Conservation (phyloP, 2,113 vertebrate species). For the Pelodiscus sinensis region DNA sequence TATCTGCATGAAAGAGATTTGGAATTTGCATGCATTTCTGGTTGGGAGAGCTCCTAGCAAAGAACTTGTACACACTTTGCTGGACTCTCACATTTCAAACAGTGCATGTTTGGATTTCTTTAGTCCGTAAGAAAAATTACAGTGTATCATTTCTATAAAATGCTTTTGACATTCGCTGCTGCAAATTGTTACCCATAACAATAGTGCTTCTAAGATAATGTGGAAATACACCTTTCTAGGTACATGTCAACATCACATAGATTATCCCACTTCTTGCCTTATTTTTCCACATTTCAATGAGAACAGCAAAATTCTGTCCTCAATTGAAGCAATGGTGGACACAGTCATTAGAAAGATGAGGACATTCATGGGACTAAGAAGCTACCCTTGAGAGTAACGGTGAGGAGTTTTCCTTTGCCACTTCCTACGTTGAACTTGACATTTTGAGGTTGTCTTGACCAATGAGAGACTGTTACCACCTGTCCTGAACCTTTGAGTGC, state of each 20-base stretch:
- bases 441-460: neutral
- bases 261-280: neutral
- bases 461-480: neutral
- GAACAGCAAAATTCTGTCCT: neutral
- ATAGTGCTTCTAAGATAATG: neutral
- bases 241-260: neutral
- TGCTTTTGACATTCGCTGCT: neutral
- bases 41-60: neutral
- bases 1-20: neutral
- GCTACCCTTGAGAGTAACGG: neutral
- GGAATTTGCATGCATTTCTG: neutral
- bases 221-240: neutral
- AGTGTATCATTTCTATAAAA: neutral
- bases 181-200: neutral
- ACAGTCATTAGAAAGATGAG: neutral
- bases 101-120: neutral
- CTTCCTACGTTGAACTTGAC: neutral
- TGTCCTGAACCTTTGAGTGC: too few species aligned
- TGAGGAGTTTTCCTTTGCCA: neutral
- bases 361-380: neutral
- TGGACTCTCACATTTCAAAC: neutral
- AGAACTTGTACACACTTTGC: neutral
- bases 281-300: neutral
- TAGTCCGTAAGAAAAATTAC: neutral
- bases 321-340: neutral